A percentile compares a stretch with the other conserved stretches of the same genome.
phyloP scores from a whole-genome alignment of 2,797 vertebrate species.

The Eutrigla gurnardus region DNA sequence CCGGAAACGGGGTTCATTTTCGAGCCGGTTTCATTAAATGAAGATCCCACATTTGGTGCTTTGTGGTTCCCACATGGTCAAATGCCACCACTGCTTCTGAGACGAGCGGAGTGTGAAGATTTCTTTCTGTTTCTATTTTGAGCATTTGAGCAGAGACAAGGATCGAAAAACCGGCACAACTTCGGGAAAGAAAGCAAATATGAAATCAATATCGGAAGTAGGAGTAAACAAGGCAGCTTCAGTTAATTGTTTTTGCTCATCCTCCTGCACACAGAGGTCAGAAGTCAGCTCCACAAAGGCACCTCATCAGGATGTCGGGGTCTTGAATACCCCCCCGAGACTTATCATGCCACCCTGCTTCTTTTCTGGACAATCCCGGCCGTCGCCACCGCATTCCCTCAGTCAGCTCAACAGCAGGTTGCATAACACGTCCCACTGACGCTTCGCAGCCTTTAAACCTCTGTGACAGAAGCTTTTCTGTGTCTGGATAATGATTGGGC shows the following conservation, averaged over 20 bases:
- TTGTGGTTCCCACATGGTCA: not conserved
- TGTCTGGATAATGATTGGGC: conserved; percentile 48
- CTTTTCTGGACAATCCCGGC: not conserved
- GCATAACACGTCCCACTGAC: conserved; percentile 25
- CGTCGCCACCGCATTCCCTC: not conserved
- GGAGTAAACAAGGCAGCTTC: conserved; percentile 1
- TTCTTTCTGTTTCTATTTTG: conserved; percentile 15
- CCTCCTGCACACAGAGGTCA: no score
- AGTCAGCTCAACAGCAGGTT: conserved; percentile 22
- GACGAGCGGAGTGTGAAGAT: not conserved
- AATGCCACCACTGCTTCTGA: not conserved
- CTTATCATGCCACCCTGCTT: not conserved
- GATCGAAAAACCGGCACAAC: conserved; percentile 4
- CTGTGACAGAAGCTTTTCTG: conserved; percentile 26
- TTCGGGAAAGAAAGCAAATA: not conserved
- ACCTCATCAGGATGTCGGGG: no score
- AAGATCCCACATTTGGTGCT: not conserved
- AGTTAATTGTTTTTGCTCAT: not conserved
- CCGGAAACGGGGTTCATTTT: not conserved
- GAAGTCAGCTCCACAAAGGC: no score
- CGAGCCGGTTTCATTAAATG: not conserved
- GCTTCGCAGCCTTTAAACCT: conserved; percentile 33
- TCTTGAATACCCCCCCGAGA: no score
- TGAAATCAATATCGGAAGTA: not conserved
- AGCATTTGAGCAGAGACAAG: not conserved